These are phyloP conservation scores for Chaetops frenatus DNA, from an alignment of 2,113 vertebrate species.

Conservation along the genomic window DNA sequence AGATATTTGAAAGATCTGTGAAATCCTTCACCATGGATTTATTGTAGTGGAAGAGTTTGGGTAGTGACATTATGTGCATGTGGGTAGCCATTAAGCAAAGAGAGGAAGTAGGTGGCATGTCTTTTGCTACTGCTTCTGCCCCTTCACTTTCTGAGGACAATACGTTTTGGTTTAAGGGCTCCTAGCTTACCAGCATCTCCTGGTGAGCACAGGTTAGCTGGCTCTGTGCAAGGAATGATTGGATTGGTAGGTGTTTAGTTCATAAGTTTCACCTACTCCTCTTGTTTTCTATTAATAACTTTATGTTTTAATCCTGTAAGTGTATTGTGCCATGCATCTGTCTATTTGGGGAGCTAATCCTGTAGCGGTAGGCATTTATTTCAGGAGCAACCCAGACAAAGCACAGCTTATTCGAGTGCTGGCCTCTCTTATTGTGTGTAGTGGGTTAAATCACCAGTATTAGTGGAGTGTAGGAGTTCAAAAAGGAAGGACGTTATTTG, in stretches of 20 bases:
- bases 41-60: background rate
- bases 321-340: background rate
- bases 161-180: background rate
- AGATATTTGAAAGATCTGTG: background rate
- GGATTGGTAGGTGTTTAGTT: background rate
- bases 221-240: background rate
- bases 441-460: background rate
- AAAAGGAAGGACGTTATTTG: background rate
- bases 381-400: background rate
- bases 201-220: background rate
- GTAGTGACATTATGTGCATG: background rate
- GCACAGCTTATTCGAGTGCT: background rate
- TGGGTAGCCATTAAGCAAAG: background rate
- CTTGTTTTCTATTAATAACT: slow-evolving; percentile 22
- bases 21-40: background rate
- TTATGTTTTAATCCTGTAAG: background rate
- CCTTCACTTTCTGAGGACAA: background rate
- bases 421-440: background rate
- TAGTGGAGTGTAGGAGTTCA: background rate
- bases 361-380: background rate
- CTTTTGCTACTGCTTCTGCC: background rate
- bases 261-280: background rate
- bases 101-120: background rate
- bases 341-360: slow-evolving; percentile 4
- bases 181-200: background rate